Evolutionary conservation across 2,888 invertebrate genomes (phyloP), one percentile per base, ranked within the genome.

Genomic region (Tortrix viridana): DNA sequence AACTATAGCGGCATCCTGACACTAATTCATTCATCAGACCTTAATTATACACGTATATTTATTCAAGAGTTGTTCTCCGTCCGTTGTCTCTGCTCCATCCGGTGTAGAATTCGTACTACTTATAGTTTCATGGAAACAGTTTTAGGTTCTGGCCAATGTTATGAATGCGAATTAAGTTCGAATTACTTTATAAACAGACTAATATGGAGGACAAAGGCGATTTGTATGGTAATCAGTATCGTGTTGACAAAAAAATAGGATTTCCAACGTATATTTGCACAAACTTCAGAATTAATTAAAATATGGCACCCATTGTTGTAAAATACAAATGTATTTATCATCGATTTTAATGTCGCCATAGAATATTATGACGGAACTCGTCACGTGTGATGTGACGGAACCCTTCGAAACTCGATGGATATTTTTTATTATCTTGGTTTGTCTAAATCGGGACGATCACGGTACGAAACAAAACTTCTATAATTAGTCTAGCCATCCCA

Each of bases 91-190:
- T 65, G 38, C 32, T 32, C 66, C 74, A 72, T 86, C 86, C 85
- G 84, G 86, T 86, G 83, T 85, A 82, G 67, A 85, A 85, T 84
- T 77, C 71, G 67, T 68, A 68, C 70, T 73, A n/a, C n/a, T n/a
- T n/a, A 82, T 83, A 74, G 77, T 69, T 86, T 84, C 83, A 69
- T 9, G 71, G 85, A 83, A 86, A 56, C 57, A 65, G 70, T 71
- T 69, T 62, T 62, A 47, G 56, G 56, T 47, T 6, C 38, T 44
- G 16, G 71, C 72, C 70, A 65, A 60, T 73, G 74, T 62, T 71
- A 65, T 67, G 76, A 70, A 71, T 74, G 60, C 57, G 59, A 71
- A 73, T 71, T 68, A 67, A 59, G 49, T 61, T 66, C 57, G 50
- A 54, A 61, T 68, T 69, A 58, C 63, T 38, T 47, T 53, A 63